Evolutionary conservation across 1,140 invertebrate species (phyloP), one percentile per base, ranked within the genome.

Genomic region (Brachionus manjavacas): DNA sequence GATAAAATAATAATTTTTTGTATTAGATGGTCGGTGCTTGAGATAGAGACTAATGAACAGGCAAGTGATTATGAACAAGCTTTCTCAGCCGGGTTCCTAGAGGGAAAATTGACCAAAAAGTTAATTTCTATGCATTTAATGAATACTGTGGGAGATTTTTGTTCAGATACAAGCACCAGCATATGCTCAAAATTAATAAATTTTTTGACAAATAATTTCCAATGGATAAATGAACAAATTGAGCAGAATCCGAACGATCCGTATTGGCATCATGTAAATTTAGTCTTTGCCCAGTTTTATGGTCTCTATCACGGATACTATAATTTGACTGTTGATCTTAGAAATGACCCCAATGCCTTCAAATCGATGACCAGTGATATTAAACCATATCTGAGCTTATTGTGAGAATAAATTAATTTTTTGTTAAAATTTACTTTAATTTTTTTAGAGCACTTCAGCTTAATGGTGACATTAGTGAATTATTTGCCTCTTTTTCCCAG

Each of bases 71-170:
- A 92, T 85, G 91, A 94, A 7, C 95, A 96, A 90, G 94, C 94
- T 0, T 95, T 93, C 88, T 93, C 94, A 1, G 95, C 95, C n/a
- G 95, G 95, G 8, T 91, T 95, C n/a, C 90, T 94, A 0, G 95
- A 96, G 89, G 95, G 95, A 0, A 78, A 83, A 64, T 49, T 88
- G 3, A 88, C 88, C 25, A 46, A 84, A 46, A 28, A 72, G 9
- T n/a, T 83, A 9, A 95, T 96, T 78, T 92, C 93, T 87, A 92
- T 93, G 86, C 93, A 94, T 87, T 94, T 94, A 91, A 90, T 92
- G 86, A 94, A 95, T 87, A 94, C 94, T 1, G 91, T 95, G 25
- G 89, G 92, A 55, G 89, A 88, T 41, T 92, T 92, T 84, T 96
- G 94, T 83, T 88, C 87, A 70, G 74, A 87, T 31, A 68, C 86